These are phyloP conservation scores for Fopius arisanus DNA, from an alignment of 1,140 invertebrate species.

Conservation along the genomic window DNA sequence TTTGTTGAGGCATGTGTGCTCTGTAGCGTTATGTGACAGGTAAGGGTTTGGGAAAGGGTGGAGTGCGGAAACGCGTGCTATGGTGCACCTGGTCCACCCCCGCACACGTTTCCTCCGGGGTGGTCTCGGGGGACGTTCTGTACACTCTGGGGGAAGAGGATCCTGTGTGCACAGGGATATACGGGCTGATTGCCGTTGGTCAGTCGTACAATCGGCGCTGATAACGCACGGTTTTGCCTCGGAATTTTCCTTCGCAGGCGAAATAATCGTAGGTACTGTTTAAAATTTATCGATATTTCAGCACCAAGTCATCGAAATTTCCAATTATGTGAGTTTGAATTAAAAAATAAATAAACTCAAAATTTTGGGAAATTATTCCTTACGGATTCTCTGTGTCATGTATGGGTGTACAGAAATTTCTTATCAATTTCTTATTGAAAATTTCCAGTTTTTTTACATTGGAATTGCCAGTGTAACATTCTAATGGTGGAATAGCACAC, in stretches of 20 bases:
- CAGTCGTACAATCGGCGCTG: conserved; percentile 20
- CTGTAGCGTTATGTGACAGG: conserved; percentile 33
- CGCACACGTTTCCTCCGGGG: conserved; percentile 35
- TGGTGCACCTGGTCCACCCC: conserved; percentile 45
- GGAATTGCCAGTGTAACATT: too few relatives aligned
- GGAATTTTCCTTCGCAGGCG: background rate
- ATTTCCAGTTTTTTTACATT: too few relatives aligned
- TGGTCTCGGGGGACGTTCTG: conserved; percentile 25
- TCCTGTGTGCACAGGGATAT: conserved; percentile 31
- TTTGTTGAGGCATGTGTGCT: conserved; percentile 24
- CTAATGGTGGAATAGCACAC: too few relatives aligned
- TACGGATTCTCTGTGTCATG: too few relatives aligned
- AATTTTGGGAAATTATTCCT: too few relatives aligned
- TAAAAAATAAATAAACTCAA: too few relatives aligned
- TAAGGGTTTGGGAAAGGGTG: conserved; percentile 40
- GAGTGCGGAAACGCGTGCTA: conserved; percentile 34
- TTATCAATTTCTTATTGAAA: too few relatives aligned
- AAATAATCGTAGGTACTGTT: too few relatives aligned
- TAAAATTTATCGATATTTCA: too few relatives aligned
- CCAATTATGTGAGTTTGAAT: too few relatives aligned
- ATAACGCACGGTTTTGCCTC: background rate
- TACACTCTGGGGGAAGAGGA: background rate
- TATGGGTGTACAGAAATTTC: too few relatives aligned
- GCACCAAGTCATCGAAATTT: too few relatives aligned
- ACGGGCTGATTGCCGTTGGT: conserved; percentile 20